Base-by-base conservation (phyloP, 1,140 invertebrate genomes). In the Diachasmimorpha longicaudata region DNA sequence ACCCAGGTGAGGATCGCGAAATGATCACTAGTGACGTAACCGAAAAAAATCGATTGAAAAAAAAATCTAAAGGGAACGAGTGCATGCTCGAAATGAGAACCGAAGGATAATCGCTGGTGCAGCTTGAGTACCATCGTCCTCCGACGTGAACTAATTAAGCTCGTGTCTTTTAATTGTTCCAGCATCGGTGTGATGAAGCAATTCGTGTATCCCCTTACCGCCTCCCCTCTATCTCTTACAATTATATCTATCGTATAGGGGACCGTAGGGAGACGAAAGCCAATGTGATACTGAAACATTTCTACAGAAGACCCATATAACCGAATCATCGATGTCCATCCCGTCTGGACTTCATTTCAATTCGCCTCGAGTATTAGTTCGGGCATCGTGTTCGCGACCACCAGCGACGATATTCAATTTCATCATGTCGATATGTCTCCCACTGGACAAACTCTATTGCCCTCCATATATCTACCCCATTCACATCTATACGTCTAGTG, bases 101-200 rank as follows among this genome's bases (percentile, higher is more conserved):
- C 39, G 44, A 71, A 37, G 36, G 72, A 74, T 68, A 74, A 74
- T 68, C 58, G 25, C 63, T 39, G n/a, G 8, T 44, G 25, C 63
- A 63, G 19, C 31, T 36, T n/a, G 1, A 21, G n/a, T 31, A n/a
- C 39, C 16, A 52, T 14, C 11, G 21, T 4, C 31, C 63, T 48
- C 21, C 42, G 42, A 66, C 72, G 37, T 42, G 42, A 37, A 46
- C 44, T 74, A 74, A 74, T 74, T 74, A 69, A 68, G n/a, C n/a
- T 44, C 58, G 21, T 42, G 72, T 68, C 63, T 74, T 74, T 74
- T 74, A 74, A 74, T 68, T 74, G 72, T 39, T 66, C 58, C 46
- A 42, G 67, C 72, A 74, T 74, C 72, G 63, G 67, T 63, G 66
- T 63, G 67, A 44, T 63, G 58, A 46, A 67, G 58, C 67, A 74